Evolutionary conservation across 1,140 invertebrate genomes (phyloP).

Genomic region (Ectropis grisescens): DNA sequence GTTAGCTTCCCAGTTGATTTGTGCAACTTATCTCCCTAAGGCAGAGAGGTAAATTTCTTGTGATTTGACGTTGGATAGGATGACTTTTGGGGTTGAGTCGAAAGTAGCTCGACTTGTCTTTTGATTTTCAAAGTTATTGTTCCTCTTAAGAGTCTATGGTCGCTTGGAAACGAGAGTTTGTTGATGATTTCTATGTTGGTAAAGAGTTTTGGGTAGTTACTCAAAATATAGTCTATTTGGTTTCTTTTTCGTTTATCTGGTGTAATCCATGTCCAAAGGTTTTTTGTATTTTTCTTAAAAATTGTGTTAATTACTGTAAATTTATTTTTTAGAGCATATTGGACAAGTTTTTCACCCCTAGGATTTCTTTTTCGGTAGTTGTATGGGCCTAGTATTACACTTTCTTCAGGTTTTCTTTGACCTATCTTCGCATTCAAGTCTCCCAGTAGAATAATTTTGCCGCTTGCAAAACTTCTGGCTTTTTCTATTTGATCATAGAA

Average conservation of each 20-base stretch:
- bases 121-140: slow-evolving; percentile 11
- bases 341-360: slow-evolving; percentile 18
- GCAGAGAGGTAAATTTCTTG: slow-evolving; percentile 3
- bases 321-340: slow-evolving; percentile 16
- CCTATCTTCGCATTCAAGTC: slow-evolving; percentile 18
- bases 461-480: slow-evolving; percentile 4
- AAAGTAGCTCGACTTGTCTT: slow-evolving; percentile 11
- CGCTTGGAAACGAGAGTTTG: slow-evolving; percentile 12
- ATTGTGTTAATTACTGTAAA: slow-evolving; percentile 17
- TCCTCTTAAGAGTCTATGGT: slow-evolving; percentile 16
- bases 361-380: slow-evolving; percentile 14
- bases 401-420: slow-evolving; percentile 10
- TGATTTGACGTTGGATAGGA: background rate
- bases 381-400: slow-evolving; percentile 5
- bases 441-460: slow-evolving; percentile 10
- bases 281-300: slow-evolving; percentile 20
- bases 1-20: slow-evolving; percentile 4
- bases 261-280: slow-evolving; percentile 19
- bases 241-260: slow-evolving; percentile 15
- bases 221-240: slow-evolving; percentile 20
- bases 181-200: slow-evolving; percentile 18
- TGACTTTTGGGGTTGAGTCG: background rate
- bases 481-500: slow-evolving; percentile 15
- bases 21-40: slow-evolving; percentile 1
- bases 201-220: slow-evolving; percentile 10